These are phyloP conservation scores for Colaptes auratus DNA, from an alignment of 2,113 vertebrate genomes.

Conservation along the genomic window DNA sequence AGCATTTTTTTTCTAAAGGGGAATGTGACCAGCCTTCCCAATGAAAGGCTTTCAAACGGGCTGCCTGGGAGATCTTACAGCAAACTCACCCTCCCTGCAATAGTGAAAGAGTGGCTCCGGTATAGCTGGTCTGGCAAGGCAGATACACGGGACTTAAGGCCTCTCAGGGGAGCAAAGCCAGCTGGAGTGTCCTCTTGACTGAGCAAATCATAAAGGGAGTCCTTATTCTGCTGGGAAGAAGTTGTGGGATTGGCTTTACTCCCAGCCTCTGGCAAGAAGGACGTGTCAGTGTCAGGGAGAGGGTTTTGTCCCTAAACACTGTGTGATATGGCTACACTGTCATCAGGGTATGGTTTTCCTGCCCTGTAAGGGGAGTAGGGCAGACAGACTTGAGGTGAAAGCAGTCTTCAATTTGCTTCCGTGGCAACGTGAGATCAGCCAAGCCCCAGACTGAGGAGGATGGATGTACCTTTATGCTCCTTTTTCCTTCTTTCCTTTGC, in stretches of 20 bases:
- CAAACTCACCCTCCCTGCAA: not conserved
- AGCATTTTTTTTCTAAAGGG: not conserved
- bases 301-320: not conserved
- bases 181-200: slow-evolving; percentile 55
- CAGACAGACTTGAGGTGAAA: not conserved
- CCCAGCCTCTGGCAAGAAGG: not conserved
- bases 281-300: not conserved
- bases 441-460: not conserved
- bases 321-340: not conserved
- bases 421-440: not conserved
- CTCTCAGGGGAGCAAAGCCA: not conserved
- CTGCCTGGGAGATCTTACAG: slow-evolving; percentile 10
- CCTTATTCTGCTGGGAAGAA: slow-evolving; percentile 60
- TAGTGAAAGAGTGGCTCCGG: not conserved
- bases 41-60: slow-evolving; percentile 32
- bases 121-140: not conserved
- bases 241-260: slow-evolving; percentile 4
- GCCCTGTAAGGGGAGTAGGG: not conserved
- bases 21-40: slow-evolving; percentile 35
- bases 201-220: slow-evolving; percentile 12
- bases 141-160: not conserved
- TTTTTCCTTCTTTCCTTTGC: not conserved
- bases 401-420: not conserved
- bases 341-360: not conserved
- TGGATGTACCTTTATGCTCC: not conserved